Conservation (phyloP, 2,797 vertebrate species). For the Trematomus bernacchii region DNA sequence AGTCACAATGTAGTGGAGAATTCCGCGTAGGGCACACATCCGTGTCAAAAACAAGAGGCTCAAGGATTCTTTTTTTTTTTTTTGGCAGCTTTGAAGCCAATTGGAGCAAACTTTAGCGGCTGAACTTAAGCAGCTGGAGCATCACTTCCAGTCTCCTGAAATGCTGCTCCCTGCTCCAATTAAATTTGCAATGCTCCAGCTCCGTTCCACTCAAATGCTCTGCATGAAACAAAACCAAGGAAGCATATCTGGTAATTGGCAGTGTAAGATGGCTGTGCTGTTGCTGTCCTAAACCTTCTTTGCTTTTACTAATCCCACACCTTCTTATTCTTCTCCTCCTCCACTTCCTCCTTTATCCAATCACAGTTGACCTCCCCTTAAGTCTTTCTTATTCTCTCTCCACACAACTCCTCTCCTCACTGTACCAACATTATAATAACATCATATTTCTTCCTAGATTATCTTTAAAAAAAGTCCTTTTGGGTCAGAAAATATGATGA, state of each 20-base stretch:
- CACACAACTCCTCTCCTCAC: neutral
- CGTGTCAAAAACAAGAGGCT: conserved; percentile 22
- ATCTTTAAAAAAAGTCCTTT: neutral
- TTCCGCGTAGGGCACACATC: conserved; percentile 14
- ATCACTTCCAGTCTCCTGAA: conserved; percentile 38
- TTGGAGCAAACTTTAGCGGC: conserved; percentile 39
- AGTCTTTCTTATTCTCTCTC: neutral
- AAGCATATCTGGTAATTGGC: conserved; percentile 56
- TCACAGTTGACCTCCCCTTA: neutral
- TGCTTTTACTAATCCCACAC: conserved; percentile 16
- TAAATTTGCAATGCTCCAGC: conserved; percentile 51
- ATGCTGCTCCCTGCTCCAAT: conserved; percentile 46
- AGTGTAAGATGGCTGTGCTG: conserved; percentile 10
- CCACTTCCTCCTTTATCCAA: neutral
- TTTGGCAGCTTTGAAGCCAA: conserved; percentile 28
- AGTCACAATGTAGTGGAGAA: neutral
- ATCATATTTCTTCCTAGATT: neutral
- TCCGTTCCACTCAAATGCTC: conserved; percentile 59
- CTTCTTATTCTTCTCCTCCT: neutral
- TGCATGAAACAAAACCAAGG: conserved; percentile 45
- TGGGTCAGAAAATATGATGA: neutral
- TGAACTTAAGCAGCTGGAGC: conserved; percentile 43
- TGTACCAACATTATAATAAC: neutral
- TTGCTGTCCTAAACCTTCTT: conserved; percentile 32
- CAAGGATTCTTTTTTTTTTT: conserved; percentile 9